Percentiles rank a stretch among this genome's conserved stretches.
Conservation (phyloP, 1,140 invertebrate genomes). For the Melanaphis sacchari region DNA sequence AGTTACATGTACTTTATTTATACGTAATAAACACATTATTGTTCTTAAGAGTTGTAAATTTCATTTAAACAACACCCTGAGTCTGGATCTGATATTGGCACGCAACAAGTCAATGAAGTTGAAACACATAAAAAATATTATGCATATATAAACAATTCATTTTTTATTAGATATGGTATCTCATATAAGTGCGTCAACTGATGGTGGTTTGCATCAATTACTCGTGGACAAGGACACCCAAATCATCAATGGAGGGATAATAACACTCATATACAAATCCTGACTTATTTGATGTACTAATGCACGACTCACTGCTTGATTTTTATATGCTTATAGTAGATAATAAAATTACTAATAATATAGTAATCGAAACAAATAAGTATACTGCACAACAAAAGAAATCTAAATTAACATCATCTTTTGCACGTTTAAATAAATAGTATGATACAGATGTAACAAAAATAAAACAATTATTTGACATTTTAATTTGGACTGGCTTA, state of each 20-base stretch:
- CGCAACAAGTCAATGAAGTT: too few species aligned
- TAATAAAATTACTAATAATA: neutral
- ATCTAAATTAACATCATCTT: neutral
- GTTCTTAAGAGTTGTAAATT: too few species aligned
- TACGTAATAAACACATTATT: too few species aligned
- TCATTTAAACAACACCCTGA: too few species aligned
- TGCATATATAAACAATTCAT: too few species aligned
- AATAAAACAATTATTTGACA: neutral
- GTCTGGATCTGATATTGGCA: too few species aligned
- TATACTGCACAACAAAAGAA: neutral
- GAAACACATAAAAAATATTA: too few species aligned
- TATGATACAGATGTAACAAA: constrained; percentile 10
- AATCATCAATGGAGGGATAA: neutral
- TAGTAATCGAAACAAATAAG: neutral
- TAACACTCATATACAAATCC: neutral
- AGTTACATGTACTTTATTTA: too few species aligned
- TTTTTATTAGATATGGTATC: neutral
- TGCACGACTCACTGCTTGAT: neutral
- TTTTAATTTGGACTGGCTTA: constrained; percentile 8
- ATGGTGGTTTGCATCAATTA: neutral
- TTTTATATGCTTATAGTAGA: neutral
- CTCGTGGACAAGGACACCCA: too few species aligned
- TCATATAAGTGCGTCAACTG: neutral
- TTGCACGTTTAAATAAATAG: constrained; percentile 7
- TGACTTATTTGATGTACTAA: neutral